Evolutionary conservation across 2,888 invertebrate species (phyloP).

Genomic region (Pseudeuparius sepicola): DNA sequence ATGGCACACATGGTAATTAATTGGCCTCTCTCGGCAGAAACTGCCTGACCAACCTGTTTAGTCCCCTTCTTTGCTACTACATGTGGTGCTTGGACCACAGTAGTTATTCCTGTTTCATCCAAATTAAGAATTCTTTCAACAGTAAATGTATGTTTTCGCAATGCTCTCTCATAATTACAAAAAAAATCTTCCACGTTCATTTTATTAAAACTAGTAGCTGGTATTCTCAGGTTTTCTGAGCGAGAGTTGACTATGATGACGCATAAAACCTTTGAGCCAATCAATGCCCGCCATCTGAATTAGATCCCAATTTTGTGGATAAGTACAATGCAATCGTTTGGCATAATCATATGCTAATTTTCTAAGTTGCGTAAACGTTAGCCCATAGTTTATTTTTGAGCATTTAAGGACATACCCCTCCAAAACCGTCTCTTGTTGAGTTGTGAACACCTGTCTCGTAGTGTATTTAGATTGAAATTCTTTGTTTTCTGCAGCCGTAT

Average conservation of each 20-base stretch:
- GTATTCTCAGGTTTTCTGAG: conserved; percentile 10
- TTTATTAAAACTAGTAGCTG: conserved; percentile 7
- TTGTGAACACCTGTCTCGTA: conserved; percentile 6
- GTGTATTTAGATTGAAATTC: too few species aligned
- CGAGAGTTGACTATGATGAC: conserved; percentile 7
- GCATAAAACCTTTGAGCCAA: conserved; percentile 10
- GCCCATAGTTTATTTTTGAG: conserved; percentile 11
- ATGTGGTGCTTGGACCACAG: conserved; percentile 23
- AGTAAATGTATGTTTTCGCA: conserved; percentile 18
- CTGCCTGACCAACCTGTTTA: conserved; percentile 22
- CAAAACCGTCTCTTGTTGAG: conserved; percentile 5
- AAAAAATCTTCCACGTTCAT: conserved; percentile 9
- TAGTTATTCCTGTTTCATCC: conserved; percentile 28
- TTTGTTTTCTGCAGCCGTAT: too few species aligned
- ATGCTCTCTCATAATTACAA: conserved; percentile 14
- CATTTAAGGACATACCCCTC: conserved; percentile 9
- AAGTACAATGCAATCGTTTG: too few species aligned
- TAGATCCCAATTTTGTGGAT: too few species aligned
- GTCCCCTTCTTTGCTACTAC: conserved; percentile 21
- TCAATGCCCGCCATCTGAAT: conserved; percentile 9
- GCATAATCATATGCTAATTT: conserved; percentile 5
- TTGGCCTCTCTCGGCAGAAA: conserved; percentile 18
- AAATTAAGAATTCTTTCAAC: conserved; percentile 22
- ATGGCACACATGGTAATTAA: conserved; percentile 13
- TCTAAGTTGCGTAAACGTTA: conserved; percentile 8